phyloP scores from a whole-genome alignment of 2,888 invertebrate species.

The Spisula solida region DNA sequence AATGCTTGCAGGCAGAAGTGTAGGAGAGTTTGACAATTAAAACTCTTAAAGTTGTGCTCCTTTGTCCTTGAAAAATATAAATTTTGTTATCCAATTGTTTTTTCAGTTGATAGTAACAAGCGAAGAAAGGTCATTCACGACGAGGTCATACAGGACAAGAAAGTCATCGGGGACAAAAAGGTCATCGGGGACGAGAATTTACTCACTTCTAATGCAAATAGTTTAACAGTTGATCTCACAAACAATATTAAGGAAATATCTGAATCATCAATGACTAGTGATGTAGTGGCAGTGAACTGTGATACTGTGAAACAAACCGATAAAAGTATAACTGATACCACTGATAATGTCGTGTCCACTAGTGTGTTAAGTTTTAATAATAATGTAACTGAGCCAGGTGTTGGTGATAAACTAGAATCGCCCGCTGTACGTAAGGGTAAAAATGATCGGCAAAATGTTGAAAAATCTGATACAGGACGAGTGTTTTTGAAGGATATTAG shows the following conservation, averaged over 20 bases:
- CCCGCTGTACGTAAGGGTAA: not conserved
- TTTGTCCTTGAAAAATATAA: too few species aligned
- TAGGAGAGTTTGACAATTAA: too few species aligned
- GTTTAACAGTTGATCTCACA: slow-evolving; percentile 16
- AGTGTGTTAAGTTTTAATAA: slow-evolving; percentile 12
- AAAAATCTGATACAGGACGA: not conserved
- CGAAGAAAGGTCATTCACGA: not conserved
- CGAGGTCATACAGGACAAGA: not conserved
- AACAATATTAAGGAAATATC: not conserved
- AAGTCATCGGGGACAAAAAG: not conserved
- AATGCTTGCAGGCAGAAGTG: too few species aligned
- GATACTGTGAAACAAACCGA: not conserved
- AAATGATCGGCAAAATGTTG: not conserved
- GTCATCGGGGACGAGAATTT: not conserved
- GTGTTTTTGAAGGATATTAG: slow-evolving; percentile 1
- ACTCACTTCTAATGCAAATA: slow-evolving; percentile 7
- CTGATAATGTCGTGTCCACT: slow-evolving; percentile 17
- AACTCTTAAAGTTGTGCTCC: too few species aligned
- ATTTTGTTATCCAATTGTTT: not conserved
- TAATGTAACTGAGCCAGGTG: not conserved
- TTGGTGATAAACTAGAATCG: not conserved
- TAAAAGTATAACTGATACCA: not conserved
- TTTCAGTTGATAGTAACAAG: slow-evolving; percentile 17
- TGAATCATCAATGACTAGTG: not conserved
- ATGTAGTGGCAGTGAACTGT: not conserved